Evolutionary conservation across 2,888 invertebrate genomes (phyloP).

Genomic region (Melanotus villosus): DNA sequence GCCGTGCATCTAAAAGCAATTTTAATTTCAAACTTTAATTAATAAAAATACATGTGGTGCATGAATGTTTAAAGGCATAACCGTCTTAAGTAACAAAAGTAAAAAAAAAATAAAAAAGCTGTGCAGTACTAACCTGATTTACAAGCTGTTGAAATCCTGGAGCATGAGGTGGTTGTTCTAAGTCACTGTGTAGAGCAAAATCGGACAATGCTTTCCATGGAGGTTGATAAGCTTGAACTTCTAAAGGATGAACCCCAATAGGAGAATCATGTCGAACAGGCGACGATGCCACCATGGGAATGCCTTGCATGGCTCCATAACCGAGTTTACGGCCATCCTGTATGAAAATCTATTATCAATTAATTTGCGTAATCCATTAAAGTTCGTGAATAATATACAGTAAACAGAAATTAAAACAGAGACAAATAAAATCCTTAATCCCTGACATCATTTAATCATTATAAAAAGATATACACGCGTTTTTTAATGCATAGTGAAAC

Average conservation of each 20-base stretch:
- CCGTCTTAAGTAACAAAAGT: too few species aligned
- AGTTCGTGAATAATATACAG: background rate
- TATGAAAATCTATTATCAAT: conserved; percentile 70
- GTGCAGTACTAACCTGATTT: conserved; percentile 87
- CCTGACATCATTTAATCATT: too few species aligned
- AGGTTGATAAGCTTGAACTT: conserved; percentile 94
- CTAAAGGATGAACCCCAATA: conserved; percentile 88
- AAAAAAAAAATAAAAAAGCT: too few species aligned
- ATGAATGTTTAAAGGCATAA: background rate
- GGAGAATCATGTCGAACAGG: conserved; percentile 93
- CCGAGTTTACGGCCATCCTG: conserved; percentile 96
- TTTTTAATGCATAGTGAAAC: too few species aligned
- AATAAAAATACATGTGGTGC: too few species aligned
- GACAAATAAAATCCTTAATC: too few species aligned
- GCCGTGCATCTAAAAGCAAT: conserved; percentile 86
- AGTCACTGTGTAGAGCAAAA: conserved; percentile 94
- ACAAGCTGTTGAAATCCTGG: conserved; percentile 97
- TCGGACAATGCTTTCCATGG: conserved; percentile 98
- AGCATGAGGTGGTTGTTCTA: conserved; percentile 86
- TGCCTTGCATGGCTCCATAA: conserved; percentile 95
- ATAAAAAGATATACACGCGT: too few species aligned
- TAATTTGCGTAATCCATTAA: conserved; percentile 55
- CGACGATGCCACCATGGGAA: conserved; percentile 97
- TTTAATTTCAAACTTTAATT: too few species aligned
- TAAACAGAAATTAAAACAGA: too few species aligned